These are phyloP conservation scores for Agrotis ipsilon DNA, from an alignment of 2,888 invertebrate species.

Conservation along the genomic window DNA sequence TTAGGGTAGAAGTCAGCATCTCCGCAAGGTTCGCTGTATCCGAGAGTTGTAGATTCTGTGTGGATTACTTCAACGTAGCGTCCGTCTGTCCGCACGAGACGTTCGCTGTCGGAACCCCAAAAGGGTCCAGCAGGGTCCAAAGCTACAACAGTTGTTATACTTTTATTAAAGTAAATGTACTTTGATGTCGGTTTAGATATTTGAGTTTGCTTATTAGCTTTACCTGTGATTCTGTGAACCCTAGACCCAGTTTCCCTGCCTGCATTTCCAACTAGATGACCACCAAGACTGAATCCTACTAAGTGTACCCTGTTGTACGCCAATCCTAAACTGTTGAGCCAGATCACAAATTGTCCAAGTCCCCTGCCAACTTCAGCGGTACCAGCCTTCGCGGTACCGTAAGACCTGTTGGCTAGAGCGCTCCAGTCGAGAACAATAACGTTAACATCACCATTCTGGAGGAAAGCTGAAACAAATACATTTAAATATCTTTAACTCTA, in stretches of 20 bases:
- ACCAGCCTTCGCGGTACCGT: constrained; percentile 77
- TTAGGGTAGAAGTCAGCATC: constrained; percentile 84
- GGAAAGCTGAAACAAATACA: constrained; percentile 73
- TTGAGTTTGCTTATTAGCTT: not conserved
- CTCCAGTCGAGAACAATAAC: constrained; percentile 86
- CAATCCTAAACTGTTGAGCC: constrained; percentile 73
- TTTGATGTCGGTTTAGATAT: not conserved
- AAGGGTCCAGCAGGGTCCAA: constrained; percentile 85
- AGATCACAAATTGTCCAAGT: constrained; percentile 76
- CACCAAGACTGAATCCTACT: constrained; percentile 87
- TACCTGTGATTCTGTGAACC: constrained; percentile 82
- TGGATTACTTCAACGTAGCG: constrained; percentile 85
- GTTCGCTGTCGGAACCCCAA: constrained; percentile 73
- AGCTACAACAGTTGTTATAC: constrained; percentile 65
- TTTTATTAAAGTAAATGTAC: not conserved
- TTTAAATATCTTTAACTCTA: not conserved
- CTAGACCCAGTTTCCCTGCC: constrained; percentile 75
- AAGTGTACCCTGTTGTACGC: constrained; percentile 79
- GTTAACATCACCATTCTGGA: constrained; percentile 77
- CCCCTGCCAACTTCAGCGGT: constrained; percentile 72
- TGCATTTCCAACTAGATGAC: constrained; percentile 83
- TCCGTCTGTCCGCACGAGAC: constrained; percentile 74
- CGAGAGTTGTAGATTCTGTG: constrained; percentile 77
- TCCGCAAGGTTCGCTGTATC: constrained; percentile 75
- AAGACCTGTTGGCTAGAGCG: constrained; percentile 77